Evolutionary conservation across 2,113 vertebrate genomes (phyloP).

Genomic region (Heterocephalus glaber): DNA sequence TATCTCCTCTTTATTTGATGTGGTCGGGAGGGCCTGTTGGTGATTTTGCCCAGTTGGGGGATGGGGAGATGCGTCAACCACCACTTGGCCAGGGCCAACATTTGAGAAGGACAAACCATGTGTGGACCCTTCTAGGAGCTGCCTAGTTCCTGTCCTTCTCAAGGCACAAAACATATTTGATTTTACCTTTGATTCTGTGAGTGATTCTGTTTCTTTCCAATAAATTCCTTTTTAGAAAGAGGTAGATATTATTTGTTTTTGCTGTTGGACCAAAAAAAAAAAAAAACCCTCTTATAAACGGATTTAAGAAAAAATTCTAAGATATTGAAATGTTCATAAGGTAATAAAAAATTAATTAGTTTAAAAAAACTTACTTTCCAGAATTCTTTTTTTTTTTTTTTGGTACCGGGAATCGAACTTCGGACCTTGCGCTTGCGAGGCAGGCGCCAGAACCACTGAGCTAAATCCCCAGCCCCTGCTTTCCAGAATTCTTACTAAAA

Average conservation of each 20-base stretch:
- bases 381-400: too few relatives aligned
- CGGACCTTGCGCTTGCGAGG: too few relatives aligned
- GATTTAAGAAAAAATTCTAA: slow-evolving; percentile 42
- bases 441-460: too few relatives aligned
- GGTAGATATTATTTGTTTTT: background rate
- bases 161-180: background rate
- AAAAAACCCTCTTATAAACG: background rate
- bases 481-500: slow-evolving; percentile 19
- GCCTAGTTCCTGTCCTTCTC: background rate
- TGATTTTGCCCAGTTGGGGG: slow-evolving; percentile 25
- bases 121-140: background rate
- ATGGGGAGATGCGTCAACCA: background rate
- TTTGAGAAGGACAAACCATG: background rate
- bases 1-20: slow-evolving; percentile 38
- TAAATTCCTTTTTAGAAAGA: background rate
- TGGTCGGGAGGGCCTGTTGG: slow-evolving; percentile 31
- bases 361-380: background rate
- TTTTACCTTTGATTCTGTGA: background rate
- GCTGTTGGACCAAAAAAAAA: background rate
- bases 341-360: slow-evolving; percentile 1
- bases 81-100: too few relatives aligned
- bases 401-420: too few relatives aligned
- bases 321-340: slow-evolving; percentile 59
- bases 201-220: background rate
- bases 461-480: too few relatives aligned